phyloP scores from a whole-genome alignment of 2,888 invertebrate species.

The Amiota minor region DNA sequence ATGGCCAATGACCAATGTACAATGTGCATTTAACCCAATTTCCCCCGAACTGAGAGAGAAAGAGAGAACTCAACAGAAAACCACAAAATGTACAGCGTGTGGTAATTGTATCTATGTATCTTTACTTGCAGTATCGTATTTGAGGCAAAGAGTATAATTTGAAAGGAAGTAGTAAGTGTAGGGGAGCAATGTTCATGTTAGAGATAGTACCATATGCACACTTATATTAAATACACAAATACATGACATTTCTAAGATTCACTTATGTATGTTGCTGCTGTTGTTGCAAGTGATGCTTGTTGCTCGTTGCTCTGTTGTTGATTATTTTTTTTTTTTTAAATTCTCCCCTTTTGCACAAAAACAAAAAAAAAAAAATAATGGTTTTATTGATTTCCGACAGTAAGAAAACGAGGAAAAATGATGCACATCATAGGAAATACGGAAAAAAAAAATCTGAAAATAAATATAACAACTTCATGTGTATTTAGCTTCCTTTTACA shows the following conservation, averaged over 20 bases:
- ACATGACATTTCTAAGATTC: conserved; percentile 11
- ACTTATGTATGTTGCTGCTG: neutral
- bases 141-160: too few species aligned
- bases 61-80: neutral
- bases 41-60: neutral
- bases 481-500: neutral
- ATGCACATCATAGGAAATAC: conserved; percentile 42
- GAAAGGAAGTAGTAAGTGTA: too few species aligned
- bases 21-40: conserved; percentile 30
- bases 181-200: too few species aligned
- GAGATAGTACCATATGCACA: too few species aligned
- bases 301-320: conserved; percentile 3
- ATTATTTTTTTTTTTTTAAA: conserved; percentile 34
- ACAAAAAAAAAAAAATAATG: conserved; percentile 51
- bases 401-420: conserved; percentile 37
- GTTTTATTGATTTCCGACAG: conserved; percentile 61
- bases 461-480: conserved; percentile 20
- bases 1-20: conserved; percentile 3
- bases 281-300: neutral
- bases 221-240: too few species aligned
- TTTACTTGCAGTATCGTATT: too few species aligned
- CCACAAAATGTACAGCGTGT: conserved; percentile 23
- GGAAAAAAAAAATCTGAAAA: conserved; percentile 31
- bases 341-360: conserved; percentile 38
- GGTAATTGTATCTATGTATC: too few species aligned